Percentiles rank a stretch among this genome's conserved stretches.
Conservation (phyloP, 2,113 vertebrate genomes). For the Gadus chalcogrammus region DNA sequence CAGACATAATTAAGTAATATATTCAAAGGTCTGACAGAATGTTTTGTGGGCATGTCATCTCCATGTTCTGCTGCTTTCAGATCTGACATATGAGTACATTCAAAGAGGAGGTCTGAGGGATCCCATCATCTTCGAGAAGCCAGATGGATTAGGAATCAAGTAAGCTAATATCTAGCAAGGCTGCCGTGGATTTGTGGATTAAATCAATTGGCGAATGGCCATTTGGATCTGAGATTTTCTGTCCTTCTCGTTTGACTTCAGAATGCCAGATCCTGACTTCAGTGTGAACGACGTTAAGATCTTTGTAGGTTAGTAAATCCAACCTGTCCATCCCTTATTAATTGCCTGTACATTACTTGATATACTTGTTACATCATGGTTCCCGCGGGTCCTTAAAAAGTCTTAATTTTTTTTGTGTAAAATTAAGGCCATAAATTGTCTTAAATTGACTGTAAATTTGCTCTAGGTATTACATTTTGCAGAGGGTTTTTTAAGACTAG, state of each 20-base stretch:
- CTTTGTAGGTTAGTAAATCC: slow-evolving; percentile 84
- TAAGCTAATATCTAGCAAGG: slow-evolving; percentile 57
- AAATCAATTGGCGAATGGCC: no score
- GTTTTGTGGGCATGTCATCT: no score
- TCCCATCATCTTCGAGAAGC: slow-evolving; percentile 88
- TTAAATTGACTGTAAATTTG: no score
- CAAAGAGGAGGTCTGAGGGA: slow-evolving; percentile 89
- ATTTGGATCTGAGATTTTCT: neutral
- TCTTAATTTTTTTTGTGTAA: no score
- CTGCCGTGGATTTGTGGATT: no score
- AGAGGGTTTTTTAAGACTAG: no score
- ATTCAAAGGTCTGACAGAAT: no score
- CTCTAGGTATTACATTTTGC: no score
- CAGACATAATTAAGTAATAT: no score
- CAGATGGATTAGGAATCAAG: slow-evolving; percentile 91
- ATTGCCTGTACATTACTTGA: neutral
- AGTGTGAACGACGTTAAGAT: slow-evolving; percentile 93
- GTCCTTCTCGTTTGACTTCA: slow-evolving; percentile 51
- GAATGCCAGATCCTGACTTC: slow-evolving; percentile 94
- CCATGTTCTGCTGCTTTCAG: slow-evolving; percentile 57
- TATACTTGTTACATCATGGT: neutral
- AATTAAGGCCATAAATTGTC: no score
- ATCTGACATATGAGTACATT: slow-evolving; percentile 90
- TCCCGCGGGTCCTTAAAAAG: no score
- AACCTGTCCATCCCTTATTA: no score